Evolutionary conservation across 2,113 vertebrate genomes (phyloP).

Genomic region (Rhinopomastus cyanomelas): DNA sequence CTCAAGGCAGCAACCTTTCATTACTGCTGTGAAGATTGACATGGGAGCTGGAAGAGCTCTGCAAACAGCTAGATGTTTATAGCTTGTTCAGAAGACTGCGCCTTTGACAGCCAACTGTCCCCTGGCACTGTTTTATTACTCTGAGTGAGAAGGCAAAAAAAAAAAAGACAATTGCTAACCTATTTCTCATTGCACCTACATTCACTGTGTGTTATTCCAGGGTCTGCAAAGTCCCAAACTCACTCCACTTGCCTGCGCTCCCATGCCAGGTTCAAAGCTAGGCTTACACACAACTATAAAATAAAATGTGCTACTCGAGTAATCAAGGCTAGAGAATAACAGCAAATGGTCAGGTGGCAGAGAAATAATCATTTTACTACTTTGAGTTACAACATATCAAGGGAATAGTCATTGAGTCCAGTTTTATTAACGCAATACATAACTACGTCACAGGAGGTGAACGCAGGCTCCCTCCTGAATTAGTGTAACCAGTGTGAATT

Average conservation of each 20-base stretch:
- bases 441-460: neutral
- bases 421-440: constrained; percentile 47
- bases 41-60: neutral
- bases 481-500: constrained; percentile 23
- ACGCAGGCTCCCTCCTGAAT: constrained; percentile 31
- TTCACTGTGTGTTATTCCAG: neutral
- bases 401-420: constrained; percentile 27
- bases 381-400: constrained; percentile 1
- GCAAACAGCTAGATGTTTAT: neutral
- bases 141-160: neutral
- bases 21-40: neutral
- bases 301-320: neutral
- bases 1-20: neutral
- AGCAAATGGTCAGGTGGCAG: neutral
- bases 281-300: neutral
- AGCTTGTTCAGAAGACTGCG: neutral
- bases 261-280: neutral
- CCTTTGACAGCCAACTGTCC: neutral
- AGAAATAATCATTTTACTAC: neutral
- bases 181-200: neutral
- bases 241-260: neutral
- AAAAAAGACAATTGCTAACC: neutral
- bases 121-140: neutral
- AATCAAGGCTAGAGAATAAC: neutral
- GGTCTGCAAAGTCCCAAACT: neutral